Evolutionary conservation across 2,888 invertebrate genomes (phyloP).

Genomic region (Drosophila austrosaltans): DNA sequence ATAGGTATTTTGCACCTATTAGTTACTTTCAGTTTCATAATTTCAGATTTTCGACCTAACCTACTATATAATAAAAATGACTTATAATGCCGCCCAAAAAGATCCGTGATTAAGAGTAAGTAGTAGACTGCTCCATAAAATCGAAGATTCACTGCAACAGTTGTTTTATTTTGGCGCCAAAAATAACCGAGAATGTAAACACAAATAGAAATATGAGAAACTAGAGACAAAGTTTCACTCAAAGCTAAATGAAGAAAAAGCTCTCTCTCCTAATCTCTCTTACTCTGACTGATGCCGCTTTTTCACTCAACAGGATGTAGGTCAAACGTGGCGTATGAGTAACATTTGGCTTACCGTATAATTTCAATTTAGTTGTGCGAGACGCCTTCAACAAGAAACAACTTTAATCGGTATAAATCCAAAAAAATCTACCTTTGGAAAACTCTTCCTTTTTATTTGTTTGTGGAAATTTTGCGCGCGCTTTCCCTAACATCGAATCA

Average conservation of each 20-base stretch:
- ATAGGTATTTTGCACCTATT: no score
- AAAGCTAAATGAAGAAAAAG: conserved; percentile 24
- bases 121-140: neutral
- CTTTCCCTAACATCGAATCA: conserved; percentile 53
- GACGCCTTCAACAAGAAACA: conserved; percentile 37
- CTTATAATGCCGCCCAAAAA: no score
- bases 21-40: no score
- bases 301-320: conserved; percentile 54
- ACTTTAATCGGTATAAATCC: conserved; percentile 10
- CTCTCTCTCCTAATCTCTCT: neutral
- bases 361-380: conserved; percentile 42
- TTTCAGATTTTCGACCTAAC: no score
- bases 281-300: conserved; percentile 5
- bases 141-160: conserved; percentile 55
- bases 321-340: conserved; percentile 71
- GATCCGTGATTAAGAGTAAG: no score
- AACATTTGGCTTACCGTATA: conserved; percentile 36
- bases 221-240: conserved; percentile 34
- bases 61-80: no score
- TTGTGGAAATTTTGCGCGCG: conserved; percentile 48
- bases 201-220: conserved; percentile 34
- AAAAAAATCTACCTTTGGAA: neutral
- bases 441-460: neutral
- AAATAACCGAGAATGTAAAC: conserved; percentile 70
- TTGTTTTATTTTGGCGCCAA: conserved; percentile 73